phyloP scores from a whole-genome alignment of 2,113 vertebrate species.

The Charadrius vociferus region DNA sequence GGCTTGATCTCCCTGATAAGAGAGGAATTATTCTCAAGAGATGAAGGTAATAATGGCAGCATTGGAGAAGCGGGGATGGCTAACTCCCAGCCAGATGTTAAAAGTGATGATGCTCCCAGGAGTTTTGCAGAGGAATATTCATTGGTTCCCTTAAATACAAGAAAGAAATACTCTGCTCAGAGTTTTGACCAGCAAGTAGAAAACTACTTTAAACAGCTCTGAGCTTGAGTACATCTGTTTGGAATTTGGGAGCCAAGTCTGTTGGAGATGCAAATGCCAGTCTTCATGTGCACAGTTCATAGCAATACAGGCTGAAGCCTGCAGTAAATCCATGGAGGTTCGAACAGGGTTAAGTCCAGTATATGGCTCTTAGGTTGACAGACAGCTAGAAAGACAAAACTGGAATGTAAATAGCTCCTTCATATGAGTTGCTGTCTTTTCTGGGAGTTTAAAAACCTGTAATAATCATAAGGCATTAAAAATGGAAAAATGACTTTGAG shows the following conservation, averaged over 20 bases:
- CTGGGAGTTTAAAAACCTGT: not conserved
- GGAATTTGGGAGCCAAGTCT: not conserved
- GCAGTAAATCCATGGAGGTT: not conserved
- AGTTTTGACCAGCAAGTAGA: conserved; percentile 39
- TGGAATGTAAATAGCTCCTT: not conserved
- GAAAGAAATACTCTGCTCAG: not conserved
- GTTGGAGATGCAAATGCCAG: not conserved
- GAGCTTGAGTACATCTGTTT: not conserved
- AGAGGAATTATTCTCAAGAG: not conserved
- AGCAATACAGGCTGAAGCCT: not conserved
- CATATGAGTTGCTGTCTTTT: not conserved
- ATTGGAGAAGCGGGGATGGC: fast-evolving
- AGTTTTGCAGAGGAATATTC: not conserved
- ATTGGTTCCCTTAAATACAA: not conserved
- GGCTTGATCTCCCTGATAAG: not conserved
- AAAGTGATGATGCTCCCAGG: not conserved
- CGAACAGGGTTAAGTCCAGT: not conserved
- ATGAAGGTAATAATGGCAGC: not conserved
- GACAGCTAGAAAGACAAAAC: not conserved
- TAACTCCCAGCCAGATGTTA: not conserved
- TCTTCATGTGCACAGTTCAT: not conserved
- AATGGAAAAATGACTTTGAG: not conserved
- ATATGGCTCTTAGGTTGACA: not conserved
- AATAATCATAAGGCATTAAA: conserved; percentile 9
- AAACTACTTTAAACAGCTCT: not conserved